These are phyloP conservation scores for Callopanchax toddi DNA, from an alignment of 2,113 vertebrate species.

Conservation along the genomic window DNA sequence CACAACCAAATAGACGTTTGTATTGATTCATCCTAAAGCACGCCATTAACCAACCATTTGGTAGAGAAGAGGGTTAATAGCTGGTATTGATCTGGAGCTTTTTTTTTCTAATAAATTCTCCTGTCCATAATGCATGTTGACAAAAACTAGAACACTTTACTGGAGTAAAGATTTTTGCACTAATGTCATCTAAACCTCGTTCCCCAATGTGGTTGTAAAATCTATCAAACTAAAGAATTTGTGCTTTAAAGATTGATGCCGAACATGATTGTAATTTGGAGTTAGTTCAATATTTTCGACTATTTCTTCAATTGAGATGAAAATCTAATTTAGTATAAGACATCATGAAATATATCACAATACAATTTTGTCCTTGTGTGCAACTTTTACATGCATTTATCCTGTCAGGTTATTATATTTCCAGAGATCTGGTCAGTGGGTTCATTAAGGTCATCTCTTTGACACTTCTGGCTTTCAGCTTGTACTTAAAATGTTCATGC, in stretches of 20 bases:
- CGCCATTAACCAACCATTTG: constrained; percentile 27
- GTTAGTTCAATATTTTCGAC: too few species aligned
- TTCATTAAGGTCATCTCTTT: constrained; percentile 58
- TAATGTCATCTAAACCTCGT: background rate
- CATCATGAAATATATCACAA: background rate
- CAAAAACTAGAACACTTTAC: background rate
- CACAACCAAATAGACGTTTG: constrained; percentile 26
- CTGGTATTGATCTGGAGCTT: constrained; percentile 28
- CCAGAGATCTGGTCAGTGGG: constrained; percentile 5
- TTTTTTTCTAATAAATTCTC: constrained; percentile 3
- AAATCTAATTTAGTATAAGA: background rate
- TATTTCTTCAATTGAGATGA: background rate
- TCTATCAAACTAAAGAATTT: background rate
- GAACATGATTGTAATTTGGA: too few species aligned
- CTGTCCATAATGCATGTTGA: too few species aligned
- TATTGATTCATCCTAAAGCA: constrained; percentile 30
- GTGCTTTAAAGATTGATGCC: background rate
- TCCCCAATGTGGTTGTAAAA: background rate
- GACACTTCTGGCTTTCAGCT: constrained; percentile 39
- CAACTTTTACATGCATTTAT: background rate
- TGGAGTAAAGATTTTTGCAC: too few species aligned
- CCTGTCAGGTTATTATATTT: constrained; percentile 10
- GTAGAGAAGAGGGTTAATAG: constrained; percentile 14
- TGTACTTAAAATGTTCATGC: constrained; percentile 50
- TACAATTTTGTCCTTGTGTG: background rate